Evolutionary conservation across 2,113 vertebrate species (phyloP).

Genomic region (Tautogolabrus adspersus): DNA sequence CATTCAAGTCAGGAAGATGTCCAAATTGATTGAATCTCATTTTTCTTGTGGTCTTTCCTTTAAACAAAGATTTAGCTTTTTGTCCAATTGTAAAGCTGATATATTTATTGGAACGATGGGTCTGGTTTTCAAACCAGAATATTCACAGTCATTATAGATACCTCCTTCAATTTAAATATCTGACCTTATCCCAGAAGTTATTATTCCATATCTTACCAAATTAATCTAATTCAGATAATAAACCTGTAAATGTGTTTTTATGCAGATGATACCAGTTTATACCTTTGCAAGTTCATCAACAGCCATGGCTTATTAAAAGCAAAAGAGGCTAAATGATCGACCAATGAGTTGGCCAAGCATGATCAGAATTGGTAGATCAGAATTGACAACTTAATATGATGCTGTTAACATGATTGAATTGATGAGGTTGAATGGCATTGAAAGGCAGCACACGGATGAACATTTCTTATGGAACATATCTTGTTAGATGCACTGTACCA

Average conservation of each 20-base stretch:
- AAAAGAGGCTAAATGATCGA: neutral
- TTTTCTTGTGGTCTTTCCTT: neutral
- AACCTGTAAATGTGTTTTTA: neutral
- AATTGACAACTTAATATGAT: neutral
- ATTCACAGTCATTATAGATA: neutral
- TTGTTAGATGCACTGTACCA: too few relatives aligned
- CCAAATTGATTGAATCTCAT: neutral
- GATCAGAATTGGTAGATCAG: too few relatives aligned
- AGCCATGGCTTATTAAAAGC: neutral
- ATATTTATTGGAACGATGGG: neutral
- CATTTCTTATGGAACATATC: neutral
- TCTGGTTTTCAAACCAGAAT: neutral
- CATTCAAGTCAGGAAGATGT: conserved; percentile 2
- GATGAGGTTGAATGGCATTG: neutral
- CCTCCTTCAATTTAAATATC: neutral
- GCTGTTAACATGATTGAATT: neutral
- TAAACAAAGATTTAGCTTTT: too few relatives aligned
- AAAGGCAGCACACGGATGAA: neutral
- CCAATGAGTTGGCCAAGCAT: neutral
- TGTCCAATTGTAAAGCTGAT: neutral
- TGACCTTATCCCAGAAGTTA: neutral
- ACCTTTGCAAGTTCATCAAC: conserved; percentile 1
- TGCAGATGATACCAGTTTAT: neutral
- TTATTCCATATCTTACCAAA: neutral
- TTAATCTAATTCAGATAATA: neutral